Conservation (phyloP, 2,797 vertebrate species). For the Urocyon cinereoargenteus region DNA sequence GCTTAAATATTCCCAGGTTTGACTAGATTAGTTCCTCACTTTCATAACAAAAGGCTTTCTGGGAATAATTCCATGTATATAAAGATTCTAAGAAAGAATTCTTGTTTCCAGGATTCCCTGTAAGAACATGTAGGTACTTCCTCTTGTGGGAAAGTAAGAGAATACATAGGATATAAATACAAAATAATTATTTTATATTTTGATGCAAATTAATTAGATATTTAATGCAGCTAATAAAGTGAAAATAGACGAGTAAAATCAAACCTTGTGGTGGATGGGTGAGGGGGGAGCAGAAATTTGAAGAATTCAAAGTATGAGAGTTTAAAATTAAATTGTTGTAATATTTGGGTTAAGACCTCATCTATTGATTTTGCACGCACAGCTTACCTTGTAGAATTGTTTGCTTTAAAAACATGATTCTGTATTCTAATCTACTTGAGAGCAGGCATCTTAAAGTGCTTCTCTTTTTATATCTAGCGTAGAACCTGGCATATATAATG, state of each 20-base stretch:
- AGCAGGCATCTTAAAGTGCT: not conserved
- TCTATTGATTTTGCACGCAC: not conserved
- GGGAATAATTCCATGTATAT: not conserved
- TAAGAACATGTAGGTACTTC: not conserved
- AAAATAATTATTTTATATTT: not conserved
- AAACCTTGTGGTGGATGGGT: not conserved
- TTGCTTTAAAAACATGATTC: not conserved
- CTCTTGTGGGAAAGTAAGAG: not conserved
- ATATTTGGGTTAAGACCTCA: not conserved
- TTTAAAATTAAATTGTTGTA: not conserved
- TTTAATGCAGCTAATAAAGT: not conserved
- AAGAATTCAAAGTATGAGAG: not conserved
- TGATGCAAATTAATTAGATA: not conserved
- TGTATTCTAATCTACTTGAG: not conserved
- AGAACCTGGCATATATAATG: not conserved
- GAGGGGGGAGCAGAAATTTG: not conserved
- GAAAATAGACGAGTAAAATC: conserved; percentile 8
- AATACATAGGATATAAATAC: not conserved
- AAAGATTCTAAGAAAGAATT: conserved; percentile 21
- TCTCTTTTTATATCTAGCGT: not conserved
- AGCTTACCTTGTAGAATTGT: not conserved
- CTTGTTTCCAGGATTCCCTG: not conserved
- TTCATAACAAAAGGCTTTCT: not conserved
- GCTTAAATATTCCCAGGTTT: conserved; percentile 30
- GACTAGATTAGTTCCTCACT: not conserved